Base-by-base conservation (phyloP, 2,888 invertebrate genomes). In the Mechanitis mazaeus region DNA sequence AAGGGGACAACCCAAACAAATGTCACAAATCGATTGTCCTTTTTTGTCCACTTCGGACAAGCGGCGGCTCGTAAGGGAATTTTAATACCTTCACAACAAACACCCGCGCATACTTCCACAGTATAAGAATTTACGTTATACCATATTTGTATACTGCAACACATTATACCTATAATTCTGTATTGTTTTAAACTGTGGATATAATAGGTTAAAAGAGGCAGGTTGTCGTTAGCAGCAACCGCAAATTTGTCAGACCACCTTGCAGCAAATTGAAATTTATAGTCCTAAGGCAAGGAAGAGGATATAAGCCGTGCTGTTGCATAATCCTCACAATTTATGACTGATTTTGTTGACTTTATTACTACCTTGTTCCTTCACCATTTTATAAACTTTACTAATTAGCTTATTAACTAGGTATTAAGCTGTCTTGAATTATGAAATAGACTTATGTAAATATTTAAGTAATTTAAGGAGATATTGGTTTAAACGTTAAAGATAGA, bases 221-320 rank as follows among this genome's bases (percentile, higher is more conserved):
- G 71, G 68, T 70, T 70, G 69, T 72, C 70, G 71, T 72, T 73
- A 70, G 70, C 68, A 67, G 71, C 81, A 77, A 87, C 88, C 87
- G 89, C 89, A 89, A 89, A 89, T 89, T 89, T 88, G 89, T 87
- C 87, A 85, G 89, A 87, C 89, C 89, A 89, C 89, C 89, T 89
- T 87, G 87, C 85, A 83, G 84, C 79, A 78, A 81, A 83, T 85
- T 83, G 78, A 85, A 85, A 89, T 89, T 87, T 90, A 90, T 87
- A 83, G 81, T 78, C 77, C 76, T 74, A 79, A 83, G 85, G 84
- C 83, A 83, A 82, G 87, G 83, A 85, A 85, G 81, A 83, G 80
- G 82, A 83, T 83, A 79, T 79, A 81, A 85, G 77, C 84, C 87
- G 85, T 86, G 87, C 81, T 78, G 79, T 84, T 86, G 87, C 89